Percentiles rank a stretch among this genome's conserved stretches.
phyloP scores from a whole-genome alignment of 2,113 vertebrate genomes.

The Alces alces region DNA sequence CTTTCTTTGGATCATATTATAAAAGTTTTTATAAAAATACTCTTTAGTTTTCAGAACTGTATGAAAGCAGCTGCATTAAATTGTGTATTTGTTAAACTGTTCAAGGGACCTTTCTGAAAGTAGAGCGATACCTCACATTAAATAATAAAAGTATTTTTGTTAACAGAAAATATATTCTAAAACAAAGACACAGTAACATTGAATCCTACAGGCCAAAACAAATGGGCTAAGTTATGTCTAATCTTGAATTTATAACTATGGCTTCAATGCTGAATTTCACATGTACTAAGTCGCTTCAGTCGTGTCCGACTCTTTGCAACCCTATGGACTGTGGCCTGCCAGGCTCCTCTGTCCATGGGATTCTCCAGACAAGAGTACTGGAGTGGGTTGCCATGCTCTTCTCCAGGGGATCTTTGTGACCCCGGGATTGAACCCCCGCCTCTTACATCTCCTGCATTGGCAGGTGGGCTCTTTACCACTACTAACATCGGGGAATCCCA shows the following conservation, averaged over 20 bases:
- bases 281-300: neutral
- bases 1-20: slow-evolving; percentile 43
- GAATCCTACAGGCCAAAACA: slow-evolving; percentile 29
- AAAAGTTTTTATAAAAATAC: slow-evolving; percentile 60
- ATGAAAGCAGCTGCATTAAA: slow-evolving; percentile 62
- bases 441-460: neutral
- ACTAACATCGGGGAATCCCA: neutral
- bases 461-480: neutral
- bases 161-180: slow-evolving; percentile 65
- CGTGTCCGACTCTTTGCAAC: neutral
- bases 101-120: slow-evolving; percentile 47
- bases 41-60: slow-evolving; percentile 16
- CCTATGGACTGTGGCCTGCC: neutral
- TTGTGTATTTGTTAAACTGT: slow-evolving; percentile 27
- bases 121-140: slow-evolving; percentile 38
- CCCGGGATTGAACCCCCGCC: rapidly evolving
- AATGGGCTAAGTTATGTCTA: slow-evolving; percentile 51
- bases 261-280: slow-evolving; percentile 38
- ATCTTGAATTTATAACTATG: slow-evolving; percentile 44
- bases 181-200: slow-evolving; percentile 53
- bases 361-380: neutral
- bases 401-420: neutral
- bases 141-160: slow-evolving; percentile 47
- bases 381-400: neutral
- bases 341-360: neutral